phyloP scores from a whole-genome alignment of 2,797 vertebrate genomes.

The Philypnodon macrostomus region DNA sequence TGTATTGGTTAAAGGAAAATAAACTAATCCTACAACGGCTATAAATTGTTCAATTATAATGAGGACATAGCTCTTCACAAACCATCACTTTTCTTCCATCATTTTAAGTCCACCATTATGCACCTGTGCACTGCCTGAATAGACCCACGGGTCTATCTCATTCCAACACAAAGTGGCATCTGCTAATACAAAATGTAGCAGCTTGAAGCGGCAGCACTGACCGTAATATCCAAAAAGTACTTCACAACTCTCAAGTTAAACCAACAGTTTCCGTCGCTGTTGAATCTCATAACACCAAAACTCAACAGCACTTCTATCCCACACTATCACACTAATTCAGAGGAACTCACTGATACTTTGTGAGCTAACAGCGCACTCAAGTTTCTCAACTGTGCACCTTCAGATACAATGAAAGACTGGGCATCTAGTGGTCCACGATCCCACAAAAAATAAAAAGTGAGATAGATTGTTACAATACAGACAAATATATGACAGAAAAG shows the following conservation, averaged over 20 bases:
- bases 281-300: slow-evolving; percentile 27
- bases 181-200: slow-evolving; percentile 60
- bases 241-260: slow-evolving; percentile 27
- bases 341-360: slow-evolving; percentile 18
- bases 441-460: too few relatives aligned
- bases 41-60: slow-evolving; percentile 73
- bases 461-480: too few relatives aligned
- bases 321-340: slow-evolving; percentile 32
- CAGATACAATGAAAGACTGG: neutral
- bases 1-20: slow-evolving; percentile 58
- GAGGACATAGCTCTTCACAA: slow-evolving; percentile 65
- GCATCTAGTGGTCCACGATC: neutral
- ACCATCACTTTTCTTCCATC: slow-evolving; percentile 54
- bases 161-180: slow-evolving; percentile 58
- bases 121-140: slow-evolving; percentile 61
- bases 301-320: slow-evolving; percentile 20
- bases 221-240: slow-evolving; percentile 39
- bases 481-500: too few relatives aligned
- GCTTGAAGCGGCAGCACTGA: slow-evolving; percentile 25
- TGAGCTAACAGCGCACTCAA: neutral
- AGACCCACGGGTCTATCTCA: slow-evolving; percentile 56
- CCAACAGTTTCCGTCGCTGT: slow-evolving; percentile 15
- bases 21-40: slow-evolving; percentile 72
- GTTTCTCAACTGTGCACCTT: neutral
- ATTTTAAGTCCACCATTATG: slow-evolving; percentile 50